phyloP scores from a whole-genome alignment of 1,140 invertebrate genomes.

The Asbolus verrucosus region DNA sequence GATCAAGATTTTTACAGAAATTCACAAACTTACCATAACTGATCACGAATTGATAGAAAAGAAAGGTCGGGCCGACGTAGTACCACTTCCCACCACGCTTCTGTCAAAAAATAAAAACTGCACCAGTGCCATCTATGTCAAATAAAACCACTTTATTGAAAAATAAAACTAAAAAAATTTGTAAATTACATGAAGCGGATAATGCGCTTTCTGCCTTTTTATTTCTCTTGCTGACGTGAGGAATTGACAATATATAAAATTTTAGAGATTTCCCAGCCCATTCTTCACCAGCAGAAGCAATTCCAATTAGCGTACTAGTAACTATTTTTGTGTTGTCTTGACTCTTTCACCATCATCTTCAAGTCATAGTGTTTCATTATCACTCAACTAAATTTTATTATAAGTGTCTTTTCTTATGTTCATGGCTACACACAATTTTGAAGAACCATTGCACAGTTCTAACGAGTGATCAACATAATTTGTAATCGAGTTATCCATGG shows the following conservation, averaged over 20 bases:
- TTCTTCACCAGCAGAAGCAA: constrained; percentile 73
- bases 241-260: constrained; percentile 73
- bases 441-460: constrained; percentile 82
- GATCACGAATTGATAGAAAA: constrained; percentile 45
- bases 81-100: background rate
- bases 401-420: constrained; percentile 71
- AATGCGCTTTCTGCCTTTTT: constrained; percentile 65
- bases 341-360: constrained; percentile 66
- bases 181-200: background rate
- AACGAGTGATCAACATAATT: too few relatives aligned
- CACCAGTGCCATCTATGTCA: background rate
- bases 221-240: constrained; percentile 71
- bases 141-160: background rate
- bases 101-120: constrained; percentile 6
- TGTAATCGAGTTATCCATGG: too few relatives aligned
- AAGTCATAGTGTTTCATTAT: constrained; percentile 72
- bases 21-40: constrained; percentile 52
- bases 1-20: constrained; percentile 46
- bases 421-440: constrained; percentile 81
- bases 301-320: constrained; percentile 74
- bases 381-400: constrained; percentile 72
- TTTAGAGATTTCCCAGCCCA: constrained; percentile 77
- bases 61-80: constrained; percentile 43
- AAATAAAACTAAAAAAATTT: background rate
- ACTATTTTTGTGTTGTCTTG: constrained; percentile 67